Evolutionary conservation across 2,888 invertebrate species (phyloP).

Genomic region (Orthonevra nobilis): DNA sequence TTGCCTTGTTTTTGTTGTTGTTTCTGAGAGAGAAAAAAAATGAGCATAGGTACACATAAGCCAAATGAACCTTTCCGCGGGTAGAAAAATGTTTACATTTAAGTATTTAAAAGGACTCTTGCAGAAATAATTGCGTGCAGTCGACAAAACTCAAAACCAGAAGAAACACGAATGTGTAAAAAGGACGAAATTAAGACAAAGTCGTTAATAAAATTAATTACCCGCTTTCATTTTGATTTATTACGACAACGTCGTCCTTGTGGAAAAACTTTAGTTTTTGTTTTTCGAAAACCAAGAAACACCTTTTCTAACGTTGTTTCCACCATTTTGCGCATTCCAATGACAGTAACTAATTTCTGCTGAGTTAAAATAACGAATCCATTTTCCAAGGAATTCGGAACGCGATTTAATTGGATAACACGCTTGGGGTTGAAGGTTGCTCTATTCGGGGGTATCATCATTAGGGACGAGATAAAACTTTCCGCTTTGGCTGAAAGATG

Average conservation of each 20-base stretch:
- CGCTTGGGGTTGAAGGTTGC: too few species aligned
- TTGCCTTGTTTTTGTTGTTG: conserved; percentile 6
- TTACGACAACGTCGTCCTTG: too few species aligned
- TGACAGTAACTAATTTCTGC: conserved; percentile 36
- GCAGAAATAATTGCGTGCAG: conserved; percentile 10
- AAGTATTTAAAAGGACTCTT: conserved; percentile 9
- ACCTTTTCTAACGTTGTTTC: too few species aligned
- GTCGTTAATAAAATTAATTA: conserved; percentile 41
- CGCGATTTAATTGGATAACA: conserved; percentile 16
- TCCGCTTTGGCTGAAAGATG: too few species aligned
- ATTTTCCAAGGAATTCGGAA: conserved; percentile 8
- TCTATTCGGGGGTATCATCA: too few species aligned
- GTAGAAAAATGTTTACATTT: neutral
- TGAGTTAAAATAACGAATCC: conserved; percentile 9
- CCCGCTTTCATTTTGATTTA: conserved; percentile 44
- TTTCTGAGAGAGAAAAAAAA: neutral
- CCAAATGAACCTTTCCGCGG: neutral
- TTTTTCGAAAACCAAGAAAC: too few species aligned
- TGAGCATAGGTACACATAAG: neutral
- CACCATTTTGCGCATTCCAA: too few species aligned
- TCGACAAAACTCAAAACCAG: neutral
- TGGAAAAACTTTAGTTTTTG: too few species aligned
- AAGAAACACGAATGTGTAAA: neutral
- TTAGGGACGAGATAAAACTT: too few species aligned
- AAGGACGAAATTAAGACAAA: neutral